Evolutionary conservation across 1,140 invertebrate species (phyloP), one percentile per base, ranked within the genome.

Genomic region (Ips nitidus): DNA sequence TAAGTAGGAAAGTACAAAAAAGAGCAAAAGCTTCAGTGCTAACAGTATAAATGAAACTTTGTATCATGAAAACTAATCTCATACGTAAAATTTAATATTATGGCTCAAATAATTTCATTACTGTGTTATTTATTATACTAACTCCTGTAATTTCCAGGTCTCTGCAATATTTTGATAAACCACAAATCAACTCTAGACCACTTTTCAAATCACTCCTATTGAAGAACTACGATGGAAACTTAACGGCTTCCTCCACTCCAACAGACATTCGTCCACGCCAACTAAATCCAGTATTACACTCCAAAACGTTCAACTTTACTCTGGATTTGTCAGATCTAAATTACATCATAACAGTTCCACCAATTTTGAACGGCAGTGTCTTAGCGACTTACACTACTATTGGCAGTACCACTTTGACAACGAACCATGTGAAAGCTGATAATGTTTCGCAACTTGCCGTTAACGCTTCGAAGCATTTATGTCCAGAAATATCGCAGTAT

Each of bases 191-290:
- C 8, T 71, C 73, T 52, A 68, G 73, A 38, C 75, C 71, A 39
- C 71, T 75, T 6, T 47, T 73, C 4, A 71, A 73, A 47, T 70
- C 67, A 5, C 45, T 75, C 1, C 57, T 73, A 8, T 74, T 67
- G 42, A 74, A 71, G 39, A 70, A 68, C 41, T 36, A 57, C n/a
- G 22, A 45, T 47, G 52, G 65, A 52, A 58, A 74, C 39, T 22
- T 22, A 22, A 22, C 22, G 22, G 37, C 7, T 4, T 36, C 65
- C 36, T 68, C 67, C 43, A 4, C 56, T 47, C 22, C 57, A 36
- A 41, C 55, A 47, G 36, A 45, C 42, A 36, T n/a, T 38, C 55
- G 43, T 7, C 4, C 57, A 36, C 61, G 40, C 55, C 52, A 2
- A 7, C n/a, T 42, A 3, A 43, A 60, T 39, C 39, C 60, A 1